Base-by-base conservation (phyloP, 1,140 invertebrate species). In the Pygmarrhopalites habei region DNA sequence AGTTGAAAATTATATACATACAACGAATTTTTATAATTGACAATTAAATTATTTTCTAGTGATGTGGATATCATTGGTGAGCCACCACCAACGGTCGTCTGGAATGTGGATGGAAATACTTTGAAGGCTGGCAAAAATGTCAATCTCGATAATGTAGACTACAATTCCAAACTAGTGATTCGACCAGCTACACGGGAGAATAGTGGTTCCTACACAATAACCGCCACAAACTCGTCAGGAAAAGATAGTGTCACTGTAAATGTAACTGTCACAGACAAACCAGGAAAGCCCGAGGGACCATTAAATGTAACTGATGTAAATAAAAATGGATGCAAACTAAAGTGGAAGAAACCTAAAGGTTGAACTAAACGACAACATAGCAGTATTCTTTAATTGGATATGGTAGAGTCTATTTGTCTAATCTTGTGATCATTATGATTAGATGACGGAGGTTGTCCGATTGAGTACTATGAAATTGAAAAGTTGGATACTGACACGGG, bases 391-490 rank as follows among this genome's bases (percentile, higher is more conserved):
- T n/a, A n/a, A n/a, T n/a, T n/a, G n/a, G n/a, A n/a, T n/a, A n/a
- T n/a, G n/a, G n/a, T n/a, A n/a, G n/a, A n/a, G n/a, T n/a, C n/a
- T n/a, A n/a, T n/a, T n/a, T n/a, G n/a, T n/a, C n/a, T n/a, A n/a
- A n/a, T n/a, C n/a, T n/a, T n/a, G n/a, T n/a, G n/a, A n/a, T n/a
- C n/a, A n/a, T n/a, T n/a, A n/a, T n/a, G n/a, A n/a, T n/a, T n/a
- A n/a, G 83, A 85, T 73, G 83, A 85, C 72, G 83, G 83, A 59
- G 84, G 75, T 64, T 76, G 72, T 32, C 89, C 86, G 47, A 89
- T 96, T 74, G 91, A 94, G 72, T 92, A 92, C 72, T 97, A 95
- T 76, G 86, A 95, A 75, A 85, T 95, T 25, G 93, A 97, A 72
- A 97, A 95, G 76, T 82, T 92, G 79, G 94, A 97, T 75, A 23